These are phyloP conservation scores for Sminthurides bifidus DNA, from an alignment of 1,140 invertebrate genomes.

Conservation along the genomic window DNA sequence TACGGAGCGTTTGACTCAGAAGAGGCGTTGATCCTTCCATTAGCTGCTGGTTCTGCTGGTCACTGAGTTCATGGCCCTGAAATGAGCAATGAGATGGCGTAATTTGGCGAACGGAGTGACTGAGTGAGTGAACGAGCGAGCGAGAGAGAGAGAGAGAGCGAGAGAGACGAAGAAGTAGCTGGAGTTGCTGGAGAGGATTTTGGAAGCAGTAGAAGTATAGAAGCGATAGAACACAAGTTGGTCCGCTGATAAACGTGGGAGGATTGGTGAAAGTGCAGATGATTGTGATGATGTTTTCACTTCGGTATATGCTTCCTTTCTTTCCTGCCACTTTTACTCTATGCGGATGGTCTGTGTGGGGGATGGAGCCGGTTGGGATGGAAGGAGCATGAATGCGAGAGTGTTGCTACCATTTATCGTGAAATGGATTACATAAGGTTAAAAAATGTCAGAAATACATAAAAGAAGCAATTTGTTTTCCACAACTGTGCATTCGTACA, in stretches of 20 bases:
- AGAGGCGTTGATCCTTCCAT: conserved; percentile 35
- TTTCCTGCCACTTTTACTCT: too few relatives aligned
- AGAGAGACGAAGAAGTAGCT: conserved; percentile 5
- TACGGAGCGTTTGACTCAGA: conserved; percentile 35
- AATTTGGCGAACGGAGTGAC: not conserved
- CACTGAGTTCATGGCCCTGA: conserved; percentile 49
- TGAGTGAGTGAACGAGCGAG: not conserved
- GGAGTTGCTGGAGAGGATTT: not conserved
- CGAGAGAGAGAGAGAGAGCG: not conserved
- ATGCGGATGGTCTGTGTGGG: too few relatives aligned
- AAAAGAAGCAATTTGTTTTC: too few relatives aligned
- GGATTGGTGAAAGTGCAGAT: not conserved
- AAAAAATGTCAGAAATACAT: too few relatives aligned
- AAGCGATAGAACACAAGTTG: not conserved
- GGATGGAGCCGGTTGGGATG: too few relatives aligned
- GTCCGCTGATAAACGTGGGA: not conserved
- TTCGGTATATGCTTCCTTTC: too few relatives aligned
- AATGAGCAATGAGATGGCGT: conserved; percentile 13
- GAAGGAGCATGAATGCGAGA: too few relatives aligned
- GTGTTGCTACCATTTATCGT: too few relatives aligned
- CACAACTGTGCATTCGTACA: too few relatives aligned
- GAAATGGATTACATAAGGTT: too few relatives aligned
- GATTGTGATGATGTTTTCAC: too few relatives aligned
- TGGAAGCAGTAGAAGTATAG: not conserved
- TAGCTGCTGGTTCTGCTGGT: conserved; percentile 10